Evolutionary conservation across 2,888 invertebrate genomes (phyloP).

Genomic region (Brachyopa scutellaris): DNA sequence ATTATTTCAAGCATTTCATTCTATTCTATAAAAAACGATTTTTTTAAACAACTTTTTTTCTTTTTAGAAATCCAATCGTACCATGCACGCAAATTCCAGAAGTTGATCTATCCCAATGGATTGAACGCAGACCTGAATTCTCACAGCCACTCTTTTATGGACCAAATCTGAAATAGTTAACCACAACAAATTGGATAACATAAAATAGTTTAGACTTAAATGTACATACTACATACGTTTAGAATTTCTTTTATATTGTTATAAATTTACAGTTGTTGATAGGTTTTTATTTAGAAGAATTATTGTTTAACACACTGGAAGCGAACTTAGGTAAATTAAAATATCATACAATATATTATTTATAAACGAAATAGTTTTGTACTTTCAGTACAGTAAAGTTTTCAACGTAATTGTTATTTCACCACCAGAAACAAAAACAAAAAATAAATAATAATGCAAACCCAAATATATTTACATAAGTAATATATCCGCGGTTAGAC

Average conservation of each 20-base stretch:
- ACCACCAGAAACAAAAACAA: too few relatives aligned
- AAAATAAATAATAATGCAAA: too few relatives aligned
- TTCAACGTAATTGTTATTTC: too few relatives aligned
- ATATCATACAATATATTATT: too few relatives aligned
- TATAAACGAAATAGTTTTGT: too few relatives aligned
- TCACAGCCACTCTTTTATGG: slow-evolving; percentile 46
- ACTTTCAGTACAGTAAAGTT: too few relatives aligned
- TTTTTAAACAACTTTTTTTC: slow-evolving; percentile 54
- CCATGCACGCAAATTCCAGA: slow-evolving; percentile 84
- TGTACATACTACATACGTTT: slow-evolving; percentile 63
- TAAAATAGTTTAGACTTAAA: slow-evolving; percentile 54
- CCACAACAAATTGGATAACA: neutral
- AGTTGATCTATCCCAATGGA: slow-evolving; percentile 86
- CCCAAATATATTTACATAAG: too few relatives aligned
- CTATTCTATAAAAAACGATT: neutral
- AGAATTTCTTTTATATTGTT: slow-evolving; percentile 17
- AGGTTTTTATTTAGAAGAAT: neutral
- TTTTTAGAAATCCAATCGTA: slow-evolving; percentile 85
- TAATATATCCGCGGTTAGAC: too few relatives aligned
- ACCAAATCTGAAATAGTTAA: slow-evolving; percentile 40
- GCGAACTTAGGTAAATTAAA: neutral
- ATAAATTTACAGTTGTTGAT: neutral
- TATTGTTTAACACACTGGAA: neutral
- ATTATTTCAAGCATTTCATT: slow-evolving; percentile 1
- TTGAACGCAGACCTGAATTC: slow-evolving; percentile 75